These are phyloP conservation scores for Miltochrista miniata DNA, from an alignment of 2,888 invertebrate species.

Conservation along the genomic window DNA sequence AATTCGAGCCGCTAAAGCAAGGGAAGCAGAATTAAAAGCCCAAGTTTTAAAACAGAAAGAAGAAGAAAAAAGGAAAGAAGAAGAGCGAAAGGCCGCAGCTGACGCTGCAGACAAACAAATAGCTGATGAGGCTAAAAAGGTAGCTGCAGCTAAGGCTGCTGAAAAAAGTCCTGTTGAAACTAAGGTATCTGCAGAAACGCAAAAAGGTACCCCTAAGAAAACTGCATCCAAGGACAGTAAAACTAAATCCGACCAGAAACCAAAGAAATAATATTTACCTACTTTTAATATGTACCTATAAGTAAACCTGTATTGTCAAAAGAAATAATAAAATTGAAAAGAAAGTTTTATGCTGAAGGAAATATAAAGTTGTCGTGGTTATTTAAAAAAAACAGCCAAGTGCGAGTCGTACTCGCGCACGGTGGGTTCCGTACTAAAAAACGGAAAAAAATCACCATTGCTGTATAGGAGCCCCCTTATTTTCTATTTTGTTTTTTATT, in stretches of 20 bases:
- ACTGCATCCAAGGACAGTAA: not conserved
- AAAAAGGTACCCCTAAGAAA: not conserved
- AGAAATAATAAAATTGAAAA: too few species aligned
- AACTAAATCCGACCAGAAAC: not conserved
- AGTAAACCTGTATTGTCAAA: too few species aligned
- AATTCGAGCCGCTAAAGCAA: constrained; percentile 28
- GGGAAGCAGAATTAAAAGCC: constrained; percentile 50
- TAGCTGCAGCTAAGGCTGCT: not conserved
- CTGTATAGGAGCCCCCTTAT: too few species aligned
- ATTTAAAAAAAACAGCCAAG: too few species aligned
- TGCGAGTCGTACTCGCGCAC: too few species aligned
- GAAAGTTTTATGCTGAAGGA: too few species aligned
- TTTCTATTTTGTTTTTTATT: too few species aligned
- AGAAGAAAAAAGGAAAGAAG: constrained; percentile 43
- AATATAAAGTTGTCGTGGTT: too few species aligned
- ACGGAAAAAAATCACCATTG: too few species aligned
- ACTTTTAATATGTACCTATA: too few species aligned
- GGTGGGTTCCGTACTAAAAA: too few species aligned
- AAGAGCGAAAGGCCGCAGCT: constrained; percentile 33
- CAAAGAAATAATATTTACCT: not conserved
- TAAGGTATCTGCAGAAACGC: constrained; percentile 2
- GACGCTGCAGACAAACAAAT: constrained; percentile 34
- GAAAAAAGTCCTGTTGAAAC: constrained; percentile 11
- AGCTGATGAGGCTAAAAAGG: constrained; percentile 21
- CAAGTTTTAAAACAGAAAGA: constrained; percentile 49